These are phyloP conservation scores for Aleiodes alternator DNA, from an alignment of 2,888 invertebrate species.

Conservation along the genomic window DNA sequence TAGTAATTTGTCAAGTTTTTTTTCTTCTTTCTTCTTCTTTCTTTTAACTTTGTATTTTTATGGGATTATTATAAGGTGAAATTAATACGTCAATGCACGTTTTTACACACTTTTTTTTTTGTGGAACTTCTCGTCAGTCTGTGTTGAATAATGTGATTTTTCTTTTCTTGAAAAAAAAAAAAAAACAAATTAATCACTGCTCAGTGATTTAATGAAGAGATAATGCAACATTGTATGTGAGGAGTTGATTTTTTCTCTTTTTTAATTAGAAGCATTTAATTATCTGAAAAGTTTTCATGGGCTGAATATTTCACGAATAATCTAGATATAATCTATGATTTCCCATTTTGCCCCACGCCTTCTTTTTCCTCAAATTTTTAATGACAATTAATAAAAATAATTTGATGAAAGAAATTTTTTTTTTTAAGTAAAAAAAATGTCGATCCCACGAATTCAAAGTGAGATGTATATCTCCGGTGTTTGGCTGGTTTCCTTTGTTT, in stretches of 20 bases:
- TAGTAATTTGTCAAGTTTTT: not conserved
- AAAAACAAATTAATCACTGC: too few relatives aligned
- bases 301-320: too few relatives aligned
- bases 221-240: too few relatives aligned
- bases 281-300: not conserved
- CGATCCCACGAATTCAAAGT: slow-evolving; percentile 71
- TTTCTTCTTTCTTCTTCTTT: not conserved
- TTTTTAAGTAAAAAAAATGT: slow-evolving; percentile 34
- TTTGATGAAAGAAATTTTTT: not conserved
- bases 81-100: slow-evolving; percentile 2
- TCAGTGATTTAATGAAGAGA: too few relatives aligned
- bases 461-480: slow-evolving; percentile 71
- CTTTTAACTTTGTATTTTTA: not conserved
- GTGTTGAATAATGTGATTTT: slow-evolving; percentile 16
- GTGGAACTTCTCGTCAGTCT: not conserved
- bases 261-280: too few relatives aligned
- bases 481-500: slow-evolving; percentile 72
- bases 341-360: too few relatives aligned
- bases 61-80: slow-evolving; percentile 18
- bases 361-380: too few relatives aligned
- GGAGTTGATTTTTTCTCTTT: too few relatives aligned
- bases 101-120: not conserved
- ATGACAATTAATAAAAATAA: too few relatives aligned
- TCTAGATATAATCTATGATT: too few relatives aligned
- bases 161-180: not conserved